Evolutionary conservation across 2,888 invertebrate species (phyloP).

Genomic region (Heliconius sara): DNA sequence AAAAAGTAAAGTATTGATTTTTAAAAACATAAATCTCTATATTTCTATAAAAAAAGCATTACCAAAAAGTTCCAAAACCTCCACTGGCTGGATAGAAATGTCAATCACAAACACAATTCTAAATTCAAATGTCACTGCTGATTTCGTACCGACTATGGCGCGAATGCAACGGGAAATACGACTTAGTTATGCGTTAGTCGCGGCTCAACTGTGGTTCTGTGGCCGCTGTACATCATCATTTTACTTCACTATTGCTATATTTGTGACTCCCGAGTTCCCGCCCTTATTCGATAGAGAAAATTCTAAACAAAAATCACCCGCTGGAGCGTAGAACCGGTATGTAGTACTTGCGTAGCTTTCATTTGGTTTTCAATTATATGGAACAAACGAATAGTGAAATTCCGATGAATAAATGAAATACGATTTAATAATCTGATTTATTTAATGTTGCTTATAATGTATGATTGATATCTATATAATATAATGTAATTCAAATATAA

Average conservation of each 20-base stretch:
- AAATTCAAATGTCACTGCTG: constrained; percentile 55
- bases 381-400: background rate
- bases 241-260: constrained; percentile 54
- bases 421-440: too few species aligned
- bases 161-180: constrained; percentile 56
- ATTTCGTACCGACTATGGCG: constrained; percentile 55
- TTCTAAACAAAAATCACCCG: constrained; percentile 57
- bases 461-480: background rate
- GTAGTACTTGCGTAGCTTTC: constrained; percentile 64
- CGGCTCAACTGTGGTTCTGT: constrained; percentile 67
- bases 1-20: too few species aligned
- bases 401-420: too few species aligned
- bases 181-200: constrained; percentile 65
- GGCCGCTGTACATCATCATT: constrained; percentile 68
- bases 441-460: background rate
- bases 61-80: constrained; percentile 55
- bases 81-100: constrained; percentile 43
- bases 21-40: background rate
- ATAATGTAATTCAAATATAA: background rate
- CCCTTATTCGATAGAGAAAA: constrained; percentile 43
- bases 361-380: constrained; percentile 54
- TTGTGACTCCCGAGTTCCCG: constrained; percentile 34
- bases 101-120: constrained; percentile 49
- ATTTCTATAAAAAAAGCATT: constrained; percentile 41
- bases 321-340: constrained; percentile 55